Conservation (phyloP, 2,797 vertebrate species). For the Leucoraja ocellata region DNA sequence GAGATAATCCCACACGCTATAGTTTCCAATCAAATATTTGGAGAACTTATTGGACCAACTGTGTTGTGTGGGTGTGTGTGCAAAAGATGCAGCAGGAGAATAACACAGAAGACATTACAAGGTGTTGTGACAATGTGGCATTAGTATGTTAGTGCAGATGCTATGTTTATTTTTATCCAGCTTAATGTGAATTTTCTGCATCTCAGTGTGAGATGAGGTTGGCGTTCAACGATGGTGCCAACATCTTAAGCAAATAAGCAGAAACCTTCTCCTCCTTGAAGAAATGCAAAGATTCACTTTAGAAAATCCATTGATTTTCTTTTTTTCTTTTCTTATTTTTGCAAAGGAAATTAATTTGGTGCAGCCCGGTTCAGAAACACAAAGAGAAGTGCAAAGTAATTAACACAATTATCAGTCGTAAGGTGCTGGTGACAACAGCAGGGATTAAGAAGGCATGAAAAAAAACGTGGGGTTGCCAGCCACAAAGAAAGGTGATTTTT, state of each 20-base stretch:
- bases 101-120: background rate
- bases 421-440: background rate
- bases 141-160: slow-evolving; percentile 27
- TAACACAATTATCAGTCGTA: background rate
- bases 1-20: background rate
- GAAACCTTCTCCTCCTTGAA: background rate
- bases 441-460: background rate
- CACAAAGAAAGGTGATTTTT: background rate
- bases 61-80: slow-evolving; percentile 20
- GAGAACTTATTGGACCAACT: slow-evolving; percentile 7
- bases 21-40: slow-evolving; percentile 26
- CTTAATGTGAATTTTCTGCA: background rate
- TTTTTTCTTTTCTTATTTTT: no score
- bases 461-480: no score
- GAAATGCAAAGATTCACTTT: background rate
- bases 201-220: background rate
- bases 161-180: slow-evolving; percentile 1
- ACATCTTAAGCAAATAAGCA: no score
- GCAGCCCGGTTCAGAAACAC: background rate
- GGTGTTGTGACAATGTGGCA: slow-evolving; percentile 7
- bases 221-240: background rate
- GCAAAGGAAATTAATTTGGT: background rate
- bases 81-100: background rate
- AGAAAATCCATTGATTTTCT: background rate
- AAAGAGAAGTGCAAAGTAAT: background rate